Conservation (phyloP, 1,140 invertebrate genomes). For the Drosophila sulfurigaster region DNA sequence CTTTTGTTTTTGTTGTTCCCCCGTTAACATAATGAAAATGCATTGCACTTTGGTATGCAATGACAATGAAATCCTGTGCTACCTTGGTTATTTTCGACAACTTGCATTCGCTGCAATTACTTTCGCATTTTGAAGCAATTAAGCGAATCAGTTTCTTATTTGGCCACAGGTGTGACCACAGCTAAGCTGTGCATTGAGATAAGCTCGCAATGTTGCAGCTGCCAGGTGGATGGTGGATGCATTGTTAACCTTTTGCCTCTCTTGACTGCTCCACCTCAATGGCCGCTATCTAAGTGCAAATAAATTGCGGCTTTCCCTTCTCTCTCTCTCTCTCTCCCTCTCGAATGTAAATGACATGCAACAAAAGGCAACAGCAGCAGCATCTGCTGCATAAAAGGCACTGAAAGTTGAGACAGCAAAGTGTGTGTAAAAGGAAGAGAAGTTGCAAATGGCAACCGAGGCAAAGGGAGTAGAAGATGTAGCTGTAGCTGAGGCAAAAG, state of each 20-base stretch:
- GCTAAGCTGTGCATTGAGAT: conserved; percentile 33
- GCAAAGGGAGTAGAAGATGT: neutral
- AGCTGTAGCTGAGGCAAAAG: neutral
- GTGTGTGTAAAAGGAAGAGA: conserved; percentile 5
- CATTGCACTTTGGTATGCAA: conserved; percentile 43
- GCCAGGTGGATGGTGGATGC: conserved; percentile 46
- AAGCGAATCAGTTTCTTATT: conserved; percentile 45
- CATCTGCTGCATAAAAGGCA: conserved; percentile 40
- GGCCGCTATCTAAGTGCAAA: conserved; percentile 73
- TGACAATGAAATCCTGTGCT: neutral
- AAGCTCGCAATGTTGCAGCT: conserved; percentile 32
- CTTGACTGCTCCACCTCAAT: conserved; percentile 2
- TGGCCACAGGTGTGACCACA: conserved; percentile 69
- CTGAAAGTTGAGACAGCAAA: conserved; percentile 31
- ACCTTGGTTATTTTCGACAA: conserved; percentile 3
- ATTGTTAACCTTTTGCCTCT: conserved; percentile 73
- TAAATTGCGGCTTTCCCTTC: conserved; percentile 72
- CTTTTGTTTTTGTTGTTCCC: neutral
- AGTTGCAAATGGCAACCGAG: neutral
- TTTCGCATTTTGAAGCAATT: conserved; percentile 78
- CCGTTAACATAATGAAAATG: conserved; percentile 71
- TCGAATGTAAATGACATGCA: conserved; percentile 74
- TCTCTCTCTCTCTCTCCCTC: conserved; percentile 18
- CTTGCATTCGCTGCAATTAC: conserved; percentile 67
- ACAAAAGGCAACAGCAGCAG: conserved; percentile 59